Percentiles rank a stretch among this genome's conserved stretches.
phyloP scores from a whole-genome alignment of 1,140 invertebrate genomes.

The Bilobella aurantiaca region DNA sequence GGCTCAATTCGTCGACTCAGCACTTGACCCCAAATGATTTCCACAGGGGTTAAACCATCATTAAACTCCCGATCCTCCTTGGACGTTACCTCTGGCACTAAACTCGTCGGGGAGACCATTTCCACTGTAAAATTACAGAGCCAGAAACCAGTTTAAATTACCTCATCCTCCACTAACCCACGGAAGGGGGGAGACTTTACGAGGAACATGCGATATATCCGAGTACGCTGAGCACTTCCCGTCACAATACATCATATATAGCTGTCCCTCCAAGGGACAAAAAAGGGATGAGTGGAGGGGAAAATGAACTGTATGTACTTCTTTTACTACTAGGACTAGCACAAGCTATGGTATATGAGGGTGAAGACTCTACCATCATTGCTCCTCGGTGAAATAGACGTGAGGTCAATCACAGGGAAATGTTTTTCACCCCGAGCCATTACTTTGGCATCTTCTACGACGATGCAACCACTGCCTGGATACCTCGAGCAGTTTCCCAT shows the following conservation, averaged over 20 bases:
- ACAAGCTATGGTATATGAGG: too few relatives aligned
- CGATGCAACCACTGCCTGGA: slow-evolving; percentile 64
- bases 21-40: slow-evolving; percentile 30
- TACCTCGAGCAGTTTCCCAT: slow-evolving; percentile 34
- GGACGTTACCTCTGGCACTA: slow-evolving; percentile 33
- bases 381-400: slow-evolving; percentile 33
- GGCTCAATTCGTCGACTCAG: slow-evolving; percentile 28
- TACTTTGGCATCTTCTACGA: slow-evolving; percentile 78
- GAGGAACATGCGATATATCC: too few relatives aligned
- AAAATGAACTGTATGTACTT: too few relatives aligned
- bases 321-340: too few relatives aligned
- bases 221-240: too few relatives aligned
- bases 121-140: slow-evolving; percentile 26
- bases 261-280: too few relatives aligned
- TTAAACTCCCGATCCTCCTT: slow-evolving; percentile 10
- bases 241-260: too few relatives aligned
- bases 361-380: slow-evolving; percentile 35
- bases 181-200: too few relatives aligned
- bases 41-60: slow-evolving; percentile 27
- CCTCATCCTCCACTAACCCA: too few relatives aligned
- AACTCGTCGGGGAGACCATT: slow-evolving; percentile 32
- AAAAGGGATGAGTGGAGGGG: too few relatives aligned
- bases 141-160: too few relatives aligned
- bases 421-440: slow-evolving; percentile 52
- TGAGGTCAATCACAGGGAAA: slow-evolving; percentile 32